These are phyloP conservation scores for Melanotaenia pygmaea DNA, from an alignment of 2,797 vertebrate species.

Conservation along the genomic window DNA sequence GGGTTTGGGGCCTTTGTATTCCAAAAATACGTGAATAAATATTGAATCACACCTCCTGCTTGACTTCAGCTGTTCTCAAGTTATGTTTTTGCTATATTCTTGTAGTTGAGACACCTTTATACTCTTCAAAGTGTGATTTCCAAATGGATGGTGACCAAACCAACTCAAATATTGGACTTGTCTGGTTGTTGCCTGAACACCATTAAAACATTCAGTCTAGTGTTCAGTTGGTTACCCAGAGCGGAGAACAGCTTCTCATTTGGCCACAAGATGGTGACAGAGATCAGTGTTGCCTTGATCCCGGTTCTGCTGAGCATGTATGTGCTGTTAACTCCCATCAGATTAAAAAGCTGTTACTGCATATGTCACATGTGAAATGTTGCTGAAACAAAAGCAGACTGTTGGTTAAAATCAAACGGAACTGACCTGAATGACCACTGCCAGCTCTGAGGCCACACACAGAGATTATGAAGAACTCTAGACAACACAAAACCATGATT, in stretches of 20 bases:
- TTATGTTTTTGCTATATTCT: background rate
- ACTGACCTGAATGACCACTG: background rate
- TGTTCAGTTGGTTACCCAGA: background rate
- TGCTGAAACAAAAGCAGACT: background rate
- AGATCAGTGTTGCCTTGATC: background rate
- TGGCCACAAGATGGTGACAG: constrained; percentile 54
- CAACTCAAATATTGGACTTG: too few species aligned
- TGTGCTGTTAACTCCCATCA: background rate
- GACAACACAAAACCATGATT: background rate
- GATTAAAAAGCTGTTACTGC: constrained; percentile 7
- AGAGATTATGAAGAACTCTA: background rate
- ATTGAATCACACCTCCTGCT: constrained; percentile 68
- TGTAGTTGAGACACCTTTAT: background rate
- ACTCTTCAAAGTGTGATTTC: too few species aligned
- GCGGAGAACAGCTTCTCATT: background rate
- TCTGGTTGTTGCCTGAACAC: too few species aligned
- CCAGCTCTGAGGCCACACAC: background rate
- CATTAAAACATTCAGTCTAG: background rate
- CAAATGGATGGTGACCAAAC: too few species aligned
- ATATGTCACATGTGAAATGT: constrained; percentile 10
- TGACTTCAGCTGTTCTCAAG: background rate
- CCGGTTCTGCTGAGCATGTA: constrained; percentile 6
- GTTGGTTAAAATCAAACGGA: background rate
- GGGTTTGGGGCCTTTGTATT: constrained; percentile 74
- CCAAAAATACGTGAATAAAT: constrained; percentile 82